Evolutionary conservation across 23 tunicate genomes (phyloP), one percentile per base, ranked within the genome.

Genomic region (Trididemnum clinides): DNA sequence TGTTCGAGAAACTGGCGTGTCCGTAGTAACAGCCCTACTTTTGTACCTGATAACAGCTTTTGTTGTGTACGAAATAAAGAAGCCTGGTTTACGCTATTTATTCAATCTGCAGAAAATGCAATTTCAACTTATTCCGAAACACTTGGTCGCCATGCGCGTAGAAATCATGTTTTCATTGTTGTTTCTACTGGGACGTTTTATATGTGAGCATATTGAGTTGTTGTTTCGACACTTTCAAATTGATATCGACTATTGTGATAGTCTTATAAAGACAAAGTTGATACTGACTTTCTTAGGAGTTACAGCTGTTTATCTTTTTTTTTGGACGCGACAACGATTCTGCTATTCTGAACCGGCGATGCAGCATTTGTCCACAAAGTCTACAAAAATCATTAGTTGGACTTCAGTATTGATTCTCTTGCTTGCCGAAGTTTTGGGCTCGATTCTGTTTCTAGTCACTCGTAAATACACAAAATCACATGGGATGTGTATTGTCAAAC

Each of bases 241-340:
- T 10, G 37, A 29, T 6, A 5, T 28, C n/a, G 37, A 31, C 22
- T 66, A 29, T 31, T 66, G 75, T 66, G 75, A 66, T 20, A 31
- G 5, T 5, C 7, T 31, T 4, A 66, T 3, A 2, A 66, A 66
- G 31, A 4, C 22, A 23, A 66, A 66, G 37, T 29, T 66, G 36
- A 2, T 66, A 6, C 4, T 66, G 36, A 29, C 75, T n/a, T 7
- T 37, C 5, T 7, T 66, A 29, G 31, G 31, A 6, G 75, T 66
- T 2, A 37, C 75, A 29, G 75, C 37, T 4, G 75, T 66, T 29
- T 66, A 66, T 66, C 37, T 66, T 18, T 74, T 74, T 74, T 29
- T 38, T 57, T 74, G 80, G 58, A 74, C 58, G 21, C 30, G 57
- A 35, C 57, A 74, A 29, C 18, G 59, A 39, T 22, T 74, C 30